phyloP scores from a whole-genome alignment of 1,140 invertebrate genomes.

The honey bee (Apis mellifera) region DNA sequence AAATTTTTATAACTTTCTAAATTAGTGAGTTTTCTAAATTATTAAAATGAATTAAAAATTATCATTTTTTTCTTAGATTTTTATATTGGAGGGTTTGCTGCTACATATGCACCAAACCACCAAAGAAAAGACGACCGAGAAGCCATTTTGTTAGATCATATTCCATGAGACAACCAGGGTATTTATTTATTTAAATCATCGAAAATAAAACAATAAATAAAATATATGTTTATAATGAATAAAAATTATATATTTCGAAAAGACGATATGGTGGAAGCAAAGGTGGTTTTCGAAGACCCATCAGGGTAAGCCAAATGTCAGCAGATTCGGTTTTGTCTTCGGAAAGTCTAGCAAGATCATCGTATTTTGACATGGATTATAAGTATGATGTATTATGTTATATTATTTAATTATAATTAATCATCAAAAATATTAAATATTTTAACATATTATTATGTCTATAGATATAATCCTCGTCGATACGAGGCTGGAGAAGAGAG shows the following conservation, averaged over 20 bases:
- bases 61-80: constrained; percentile 83
- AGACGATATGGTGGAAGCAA: constrained; percentile 76
- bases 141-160: constrained; percentile 69
- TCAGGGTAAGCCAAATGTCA: constrained; percentile 87
- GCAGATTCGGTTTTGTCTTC: constrained; percentile 83
- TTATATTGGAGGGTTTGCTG: constrained; percentile 95
- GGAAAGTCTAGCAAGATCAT: constrained; percentile 82
- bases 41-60: background rate
- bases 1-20: no score
- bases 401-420: background rate
- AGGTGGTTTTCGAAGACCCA: constrained; percentile 83
- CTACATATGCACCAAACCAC: constrained; percentile 91
- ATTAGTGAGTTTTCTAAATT: no score
- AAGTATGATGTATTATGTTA: constrained; percentile 68
- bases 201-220: background rate
- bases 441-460: no score
- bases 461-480: constrained; percentile 52
- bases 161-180: constrained; percentile 75
- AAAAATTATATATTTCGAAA: constrained; percentile 37
- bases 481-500: constrained; percentile 55
- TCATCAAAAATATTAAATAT: background rate
- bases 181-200: constrained; percentile 37
- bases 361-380: constrained; percentile 84
- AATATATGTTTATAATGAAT: background rate
- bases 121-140: constrained; percentile 83